Conservation (phyloP, 2,113 vertebrate genomes). For the Mugil cephalus region DNA sequence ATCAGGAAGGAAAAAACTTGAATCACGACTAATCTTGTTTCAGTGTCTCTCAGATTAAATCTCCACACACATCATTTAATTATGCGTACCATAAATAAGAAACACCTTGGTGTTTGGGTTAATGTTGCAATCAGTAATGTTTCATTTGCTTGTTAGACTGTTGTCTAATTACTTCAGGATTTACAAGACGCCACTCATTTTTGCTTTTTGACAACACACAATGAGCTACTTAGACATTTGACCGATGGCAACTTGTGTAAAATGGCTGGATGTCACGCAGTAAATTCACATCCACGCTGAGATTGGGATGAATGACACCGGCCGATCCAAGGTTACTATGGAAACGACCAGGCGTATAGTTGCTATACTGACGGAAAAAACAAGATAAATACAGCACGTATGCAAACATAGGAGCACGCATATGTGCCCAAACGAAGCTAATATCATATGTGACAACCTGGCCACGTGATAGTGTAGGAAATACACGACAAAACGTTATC, state of each 20-base stretch:
- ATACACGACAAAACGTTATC: not conserved
- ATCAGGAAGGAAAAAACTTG: no score
- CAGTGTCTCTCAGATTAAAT: no score
- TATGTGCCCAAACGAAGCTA: not conserved
- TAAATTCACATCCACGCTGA: conserved; percentile 25
- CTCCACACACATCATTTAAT: not conserved
- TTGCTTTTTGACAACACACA: not conserved
- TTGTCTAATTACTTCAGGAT: not conserved
- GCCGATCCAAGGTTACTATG: conserved; percentile 80
- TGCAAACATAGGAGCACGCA: not conserved
- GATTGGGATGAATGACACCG: conserved; percentile 49
- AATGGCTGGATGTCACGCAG: conserved; percentile 5
- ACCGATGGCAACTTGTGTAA: not conserved
- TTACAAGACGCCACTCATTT: not conserved
- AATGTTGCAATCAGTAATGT: no score
- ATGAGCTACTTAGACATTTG: not conserved
- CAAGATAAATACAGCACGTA: not conserved
- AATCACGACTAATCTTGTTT: no score
- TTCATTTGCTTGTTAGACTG: not conserved
- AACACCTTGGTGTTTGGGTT: no score
- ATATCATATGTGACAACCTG: not conserved
- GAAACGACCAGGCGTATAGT: conserved; percentile 74
- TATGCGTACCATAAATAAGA: no score
- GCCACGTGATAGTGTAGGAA: not conserved
- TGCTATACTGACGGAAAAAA: conserved; percentile 41